Evolutionary conservation across 2,113 vertebrate genomes (phyloP).

Genomic region (Axis porcinus): DNA sequence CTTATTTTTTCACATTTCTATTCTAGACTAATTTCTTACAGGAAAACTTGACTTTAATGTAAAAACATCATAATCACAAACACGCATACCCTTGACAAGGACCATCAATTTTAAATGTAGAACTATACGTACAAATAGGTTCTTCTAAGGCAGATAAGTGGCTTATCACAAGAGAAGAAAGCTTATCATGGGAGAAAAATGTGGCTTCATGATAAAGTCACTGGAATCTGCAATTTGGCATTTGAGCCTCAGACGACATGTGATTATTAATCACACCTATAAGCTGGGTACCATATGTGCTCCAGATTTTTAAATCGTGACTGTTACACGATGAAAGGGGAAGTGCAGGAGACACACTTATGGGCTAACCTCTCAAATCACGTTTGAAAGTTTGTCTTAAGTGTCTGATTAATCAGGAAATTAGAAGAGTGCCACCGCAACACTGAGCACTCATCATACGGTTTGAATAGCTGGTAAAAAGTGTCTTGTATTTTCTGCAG

Average conservation of each 20-base stretch:
- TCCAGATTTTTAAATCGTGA: not conserved
- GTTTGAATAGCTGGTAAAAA: not conserved
- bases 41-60: not conserved
- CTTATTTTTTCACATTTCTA: not conserved
- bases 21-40: not conserved
- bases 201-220: not conserved
- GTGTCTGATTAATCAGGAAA: not conserved
- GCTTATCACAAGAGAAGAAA: not conserved
- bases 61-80: not conserved
- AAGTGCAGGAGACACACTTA: not conserved
- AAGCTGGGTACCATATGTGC: not conserved
- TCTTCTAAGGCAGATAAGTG: not conserved
- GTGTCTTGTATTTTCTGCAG: not conserved
- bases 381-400: not conserved
- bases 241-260: not conserved
- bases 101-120: conserved; percentile 11
- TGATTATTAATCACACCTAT: not conserved
- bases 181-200: conserved; percentile 20
- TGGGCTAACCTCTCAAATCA: not conserved
- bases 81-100: not conserved
- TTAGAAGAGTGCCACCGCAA: not conserved
- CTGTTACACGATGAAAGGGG: not conserved
- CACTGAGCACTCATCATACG: not conserved
- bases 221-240: not conserved
- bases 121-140: not conserved